Evolutionary conservation across 2,113 vertebrate species (phyloP), one percentile per base, ranked within the genome.

Genomic region (Porphyrio hochstetteri): DNA sequence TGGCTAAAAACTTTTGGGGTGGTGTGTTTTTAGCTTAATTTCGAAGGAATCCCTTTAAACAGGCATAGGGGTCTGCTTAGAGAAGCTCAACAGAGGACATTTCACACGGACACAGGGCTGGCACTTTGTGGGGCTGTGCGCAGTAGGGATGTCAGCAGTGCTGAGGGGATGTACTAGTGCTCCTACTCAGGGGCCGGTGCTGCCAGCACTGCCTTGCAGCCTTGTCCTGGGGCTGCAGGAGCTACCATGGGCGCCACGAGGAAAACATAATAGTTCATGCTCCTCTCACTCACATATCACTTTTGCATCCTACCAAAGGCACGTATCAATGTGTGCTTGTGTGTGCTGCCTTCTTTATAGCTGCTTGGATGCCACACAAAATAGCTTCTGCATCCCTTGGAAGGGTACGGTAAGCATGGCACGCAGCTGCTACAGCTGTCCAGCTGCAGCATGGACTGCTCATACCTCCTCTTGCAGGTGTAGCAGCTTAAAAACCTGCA

Each of bases 321-420:
- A 5, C 0, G 1, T 11, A 11, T 7, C 16, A 13, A 1, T 2
- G 9, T 23, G 5, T 38, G 4, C 19, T 10, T 3, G 12, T 4
- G 11, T 2, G 14, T 16, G 7, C 7, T 69, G 75, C 16, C 21
- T 19, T 8, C 57, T 77, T 78, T 7, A 8, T 40, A 18, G 11
- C 7, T 64, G 28, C 3, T 59, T 5, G 15, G 60, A 29, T 7
- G 23, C 19, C 8, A 50, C 3, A 3, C 3, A 23, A 82, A 75
- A 59, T 19, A 28, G 74, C 25, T 77, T 50, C 65, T 50, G 28
- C 33, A 6, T 42, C 48, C 53, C 61, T 86, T 24, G 44, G 69
- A 81, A 42, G 63, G 18, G n/a, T 4, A 36, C 3, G 7, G 1
- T 7, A 11, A 48, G 46, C 16, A 8, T 1, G 5, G 16, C 27